A percentile compares a stretch with the other conserved stretches of the same genome.
Evolutionary conservation across 2,797 vertebrate genomes (phyloP).

Genomic region (Pangasius larnaudii): DNA sequence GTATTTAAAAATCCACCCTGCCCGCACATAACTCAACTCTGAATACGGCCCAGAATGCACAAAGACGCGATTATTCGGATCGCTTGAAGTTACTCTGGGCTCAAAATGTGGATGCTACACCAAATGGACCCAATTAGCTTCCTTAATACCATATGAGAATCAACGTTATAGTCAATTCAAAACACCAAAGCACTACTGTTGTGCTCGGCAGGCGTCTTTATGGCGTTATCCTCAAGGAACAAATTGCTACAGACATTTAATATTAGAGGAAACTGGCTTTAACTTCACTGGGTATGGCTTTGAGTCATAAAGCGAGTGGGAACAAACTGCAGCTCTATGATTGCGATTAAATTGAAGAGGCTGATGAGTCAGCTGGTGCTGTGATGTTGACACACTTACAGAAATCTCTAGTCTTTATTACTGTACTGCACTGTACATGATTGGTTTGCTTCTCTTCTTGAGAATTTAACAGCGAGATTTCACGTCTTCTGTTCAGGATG

Average conservation of each 20-base stretch:
- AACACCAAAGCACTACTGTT: not conserved
- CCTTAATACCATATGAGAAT: not conserved
- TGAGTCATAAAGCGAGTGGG: slow-evolving; percentile 17
- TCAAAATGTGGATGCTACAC: too few species aligned
- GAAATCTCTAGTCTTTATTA: not conserved
- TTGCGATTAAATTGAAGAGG: slow-evolving; percentile 13
- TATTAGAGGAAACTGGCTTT: slow-evolving; percentile 12
- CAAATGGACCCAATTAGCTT: not conserved
- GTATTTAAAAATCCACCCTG: not conserved
- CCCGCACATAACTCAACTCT: not conserved
- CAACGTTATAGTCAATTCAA: too few species aligned
- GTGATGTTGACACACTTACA: slow-evolving; percentile 4
- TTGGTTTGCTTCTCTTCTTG: not conserved
- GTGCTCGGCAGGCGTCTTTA: not conserved
- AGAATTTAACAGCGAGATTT: not conserved
- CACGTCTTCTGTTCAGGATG: not conserved
- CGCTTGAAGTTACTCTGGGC: too few species aligned
- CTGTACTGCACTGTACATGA: not conserved
- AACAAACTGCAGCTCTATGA: slow-evolving; percentile 7
- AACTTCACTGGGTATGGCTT: slow-evolving; percentile 30
- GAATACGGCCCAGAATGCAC: not conserved
- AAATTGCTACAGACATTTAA: slow-evolving; percentile 23
- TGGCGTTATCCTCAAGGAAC: not conserved
- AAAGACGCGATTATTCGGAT: not conserved
- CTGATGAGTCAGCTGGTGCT: slow-evolving; percentile 23